Evolutionary conservation across 2,888 invertebrate genomes (phyloP).

Genomic region (Thysanoteuthis rhombus): DNA sequence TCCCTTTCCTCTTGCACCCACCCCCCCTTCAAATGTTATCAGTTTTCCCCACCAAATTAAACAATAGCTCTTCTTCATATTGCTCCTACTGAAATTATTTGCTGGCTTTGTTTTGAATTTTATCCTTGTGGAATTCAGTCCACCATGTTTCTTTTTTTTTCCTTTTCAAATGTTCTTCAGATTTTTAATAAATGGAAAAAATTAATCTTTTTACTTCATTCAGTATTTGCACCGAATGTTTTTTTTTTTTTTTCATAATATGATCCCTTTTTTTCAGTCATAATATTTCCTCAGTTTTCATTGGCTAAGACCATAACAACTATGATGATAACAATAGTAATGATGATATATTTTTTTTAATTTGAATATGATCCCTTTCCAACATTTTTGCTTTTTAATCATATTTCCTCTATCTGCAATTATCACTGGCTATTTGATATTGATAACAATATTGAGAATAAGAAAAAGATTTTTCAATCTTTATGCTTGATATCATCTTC

Average conservation of each 20-base stretch:
- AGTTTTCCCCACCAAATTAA: background rate
- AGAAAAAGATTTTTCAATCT: too few species aligned
- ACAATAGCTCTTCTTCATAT: background rate
- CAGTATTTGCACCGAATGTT: background rate
- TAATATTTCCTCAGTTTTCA: background rate
- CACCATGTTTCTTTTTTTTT: background rate
- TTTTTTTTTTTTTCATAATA: background rate
- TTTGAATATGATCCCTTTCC: too few species aligned
- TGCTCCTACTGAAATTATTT: background rate
- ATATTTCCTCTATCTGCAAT: too few species aligned
- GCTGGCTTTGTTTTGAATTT: background rate
- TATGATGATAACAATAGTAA: background rate
- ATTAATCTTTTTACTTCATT: background rate
- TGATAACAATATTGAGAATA: too few species aligned
- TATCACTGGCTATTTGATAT: too few species aligned
- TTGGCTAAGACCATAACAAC: background rate
- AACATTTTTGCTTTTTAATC: too few species aligned
- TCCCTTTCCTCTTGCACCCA: background rate
- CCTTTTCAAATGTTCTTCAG: background rate
- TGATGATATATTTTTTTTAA: too few species aligned
- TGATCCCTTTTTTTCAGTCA: background rate
- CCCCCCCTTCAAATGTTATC: background rate
- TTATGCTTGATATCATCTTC: too few species aligned
- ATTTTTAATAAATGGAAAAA: background rate
- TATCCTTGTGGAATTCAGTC: background rate